Percentiles rank a stretch among this genome's conserved stretches.
phyloP scores from a whole-genome alignment of 2,797 vertebrate species.

The Lindbergichthys nudifrons region DNA sequence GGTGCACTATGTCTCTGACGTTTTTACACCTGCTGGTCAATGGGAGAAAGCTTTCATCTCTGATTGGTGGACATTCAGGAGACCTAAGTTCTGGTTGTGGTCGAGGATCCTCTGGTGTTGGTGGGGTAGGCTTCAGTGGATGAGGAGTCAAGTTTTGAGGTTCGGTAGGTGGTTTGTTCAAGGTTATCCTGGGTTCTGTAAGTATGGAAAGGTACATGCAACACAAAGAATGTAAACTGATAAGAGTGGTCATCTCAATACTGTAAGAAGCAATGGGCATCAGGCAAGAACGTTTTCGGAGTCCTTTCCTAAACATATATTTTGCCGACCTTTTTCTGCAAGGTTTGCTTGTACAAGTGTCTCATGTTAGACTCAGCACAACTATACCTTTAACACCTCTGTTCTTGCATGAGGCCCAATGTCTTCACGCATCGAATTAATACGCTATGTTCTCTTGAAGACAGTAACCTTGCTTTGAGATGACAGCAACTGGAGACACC shows the following conservation, averaged over 20 bases:
- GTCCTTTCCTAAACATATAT: background rate
- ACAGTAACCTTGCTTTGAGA: slow-evolving; percentile 18
- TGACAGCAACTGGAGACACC: background rate
- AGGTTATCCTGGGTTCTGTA: background rate
- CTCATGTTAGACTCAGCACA: background rate
- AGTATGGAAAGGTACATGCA: background rate
- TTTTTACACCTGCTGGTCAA: background rate
- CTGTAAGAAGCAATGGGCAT: background rate
- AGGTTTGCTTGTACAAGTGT: background rate
- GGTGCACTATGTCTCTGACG: background rate
- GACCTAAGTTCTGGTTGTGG: background rate
- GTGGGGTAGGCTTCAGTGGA: background rate
- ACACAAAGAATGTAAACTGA: slow-evolving; percentile 5
- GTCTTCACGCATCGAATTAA: background rate
- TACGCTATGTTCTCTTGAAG: background rate
- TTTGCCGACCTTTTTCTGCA: background rate
- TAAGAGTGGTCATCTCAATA: background rate
- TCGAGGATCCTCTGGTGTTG: slow-evolving; percentile 3
- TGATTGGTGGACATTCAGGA: background rate
- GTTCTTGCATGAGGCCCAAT: background rate
- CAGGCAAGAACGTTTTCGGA: background rate
- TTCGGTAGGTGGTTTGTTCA: rapidly evolving
- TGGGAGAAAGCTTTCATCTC: background rate
- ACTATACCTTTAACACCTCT: background rate
- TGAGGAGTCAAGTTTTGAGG: background rate